Evolutionary conservation across 2,113 vertebrate species (phyloP).

Genomic region (Labeo rohita): DNA sequence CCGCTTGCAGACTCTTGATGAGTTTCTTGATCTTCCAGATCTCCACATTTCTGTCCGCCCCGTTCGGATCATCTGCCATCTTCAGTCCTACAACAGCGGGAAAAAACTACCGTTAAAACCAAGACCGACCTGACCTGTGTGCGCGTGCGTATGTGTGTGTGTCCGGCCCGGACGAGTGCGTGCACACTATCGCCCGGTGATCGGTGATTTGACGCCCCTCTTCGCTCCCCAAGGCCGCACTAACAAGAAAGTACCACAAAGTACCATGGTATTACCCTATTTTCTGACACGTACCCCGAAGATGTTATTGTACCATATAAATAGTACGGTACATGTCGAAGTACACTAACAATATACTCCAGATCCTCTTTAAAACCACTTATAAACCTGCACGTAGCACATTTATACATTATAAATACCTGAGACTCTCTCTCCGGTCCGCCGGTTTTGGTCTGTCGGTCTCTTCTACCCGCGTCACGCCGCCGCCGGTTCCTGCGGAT

Average conservation of each 20-base stretch:
- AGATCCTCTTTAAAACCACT: neutral
- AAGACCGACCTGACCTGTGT: conserved; percentile 11
- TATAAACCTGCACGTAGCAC: neutral
- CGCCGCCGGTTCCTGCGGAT: conserved; percentile 76
- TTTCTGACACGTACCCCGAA: neutral
- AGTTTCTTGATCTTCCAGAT: conserved; percentile 99
- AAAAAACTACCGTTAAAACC: neutral
- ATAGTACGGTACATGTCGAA: neutral
- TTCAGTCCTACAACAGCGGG: conserved; percentile 76
- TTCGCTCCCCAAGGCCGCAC: neutral
- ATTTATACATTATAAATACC: conserved; percentile 50
- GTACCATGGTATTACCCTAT: neutral
- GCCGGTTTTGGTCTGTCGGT: conserved; percentile 2
- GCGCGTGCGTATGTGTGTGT: conserved; percentile 72
- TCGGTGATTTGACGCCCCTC: neutral
- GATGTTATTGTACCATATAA: too few relatives aligned
- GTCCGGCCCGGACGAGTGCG: conserved; percentile 56
- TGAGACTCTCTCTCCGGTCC: conserved; percentile 36
- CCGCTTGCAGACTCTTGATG: conserved; percentile 96
- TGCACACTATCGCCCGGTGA: neutral
- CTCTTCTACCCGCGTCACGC: conserved; percentile 60
- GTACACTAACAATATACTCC: neutral
- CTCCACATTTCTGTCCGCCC: conserved; percentile 97
- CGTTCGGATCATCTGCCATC: conserved; percentile 98
- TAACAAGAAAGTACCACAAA: conserved; percentile 2